phyloP scores from a whole-genome alignment of 2,888 invertebrate genomes.

The Sinodicranocentrus sp. region DNA sequence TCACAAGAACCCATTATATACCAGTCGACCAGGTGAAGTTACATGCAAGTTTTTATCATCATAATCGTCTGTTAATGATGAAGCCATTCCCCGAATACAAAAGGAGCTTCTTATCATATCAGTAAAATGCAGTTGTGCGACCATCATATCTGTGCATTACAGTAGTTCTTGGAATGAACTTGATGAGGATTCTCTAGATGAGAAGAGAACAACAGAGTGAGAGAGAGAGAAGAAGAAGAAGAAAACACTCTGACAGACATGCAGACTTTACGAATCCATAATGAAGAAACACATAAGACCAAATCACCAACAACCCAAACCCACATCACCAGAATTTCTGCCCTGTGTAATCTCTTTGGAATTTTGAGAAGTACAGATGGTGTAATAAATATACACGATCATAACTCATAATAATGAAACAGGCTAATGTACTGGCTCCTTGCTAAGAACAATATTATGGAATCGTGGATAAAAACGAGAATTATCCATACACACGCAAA shows the following conservation, averaged over 20 bases:
- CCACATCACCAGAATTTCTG: neutral
- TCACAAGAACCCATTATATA: too few relatives aligned
- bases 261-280: slow-evolving; percentile 25
- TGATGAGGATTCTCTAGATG: slow-evolving; percentile 19
- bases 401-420: neutral
- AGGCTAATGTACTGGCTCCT: neutral
- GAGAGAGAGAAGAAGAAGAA: neutral
- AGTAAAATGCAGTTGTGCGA: neutral
- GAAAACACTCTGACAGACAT: slow-evolving; percentile 27
- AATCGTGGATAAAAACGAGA: too few relatives aligned
- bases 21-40: too few relatives aligned
- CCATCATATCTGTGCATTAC: neutral
- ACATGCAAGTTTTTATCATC: too few relatives aligned
- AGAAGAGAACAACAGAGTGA: neutral
- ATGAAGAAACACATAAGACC: too few relatives aligned
- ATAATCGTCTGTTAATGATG: neutral
- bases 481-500: too few relatives aligned
- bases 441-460: too few relatives aligned
- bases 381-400: neutral
- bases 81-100: slow-evolving; percentile 11
- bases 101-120: slow-evolving; percentile 6
- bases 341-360: neutral
- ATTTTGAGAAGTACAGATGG: too few relatives aligned
- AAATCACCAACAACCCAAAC: too few relatives aligned
- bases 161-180: slow-evolving; percentile 30